Conservation (phyloP, 2,888 invertebrate species). For the Electrophaes corylata region DNA sequence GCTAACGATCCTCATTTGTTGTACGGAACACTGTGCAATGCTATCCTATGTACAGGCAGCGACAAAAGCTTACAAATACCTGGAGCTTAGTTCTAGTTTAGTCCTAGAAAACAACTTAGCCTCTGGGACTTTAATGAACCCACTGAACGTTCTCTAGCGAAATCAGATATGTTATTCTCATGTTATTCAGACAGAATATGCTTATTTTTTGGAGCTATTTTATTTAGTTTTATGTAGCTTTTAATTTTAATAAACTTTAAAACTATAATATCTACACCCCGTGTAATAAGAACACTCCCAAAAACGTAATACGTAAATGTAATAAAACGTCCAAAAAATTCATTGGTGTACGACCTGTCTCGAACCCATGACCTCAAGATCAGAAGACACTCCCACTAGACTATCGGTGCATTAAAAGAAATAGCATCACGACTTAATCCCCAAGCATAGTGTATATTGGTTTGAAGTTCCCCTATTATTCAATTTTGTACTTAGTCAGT, state of each 20-base stretch:
- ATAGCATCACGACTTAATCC: too few relatives aligned
- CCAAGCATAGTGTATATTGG: too few relatives aligned
- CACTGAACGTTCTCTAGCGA: background rate
- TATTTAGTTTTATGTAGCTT: background rate
- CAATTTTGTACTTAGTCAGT: background rate
- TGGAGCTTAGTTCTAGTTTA: constrained; percentile 6
- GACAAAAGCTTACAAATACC: constrained; percentile 25
- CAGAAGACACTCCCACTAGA: too few relatives aligned
- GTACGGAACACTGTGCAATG: constrained; percentile 28
- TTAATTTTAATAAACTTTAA: background rate
- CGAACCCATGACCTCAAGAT: too few relatives aligned
- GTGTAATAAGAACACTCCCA: too few relatives aligned
- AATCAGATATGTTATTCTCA: background rate
- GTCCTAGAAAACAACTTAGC: constrained; percentile 1
- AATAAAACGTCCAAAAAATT: too few relatives aligned
- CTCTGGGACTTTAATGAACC: background rate
- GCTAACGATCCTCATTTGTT: constrained; percentile 61
- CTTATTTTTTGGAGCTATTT: background rate
- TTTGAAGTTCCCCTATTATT: too few relatives aligned
- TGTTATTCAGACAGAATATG: background rate
- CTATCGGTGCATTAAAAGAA: too few relatives aligned
- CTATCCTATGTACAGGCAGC: constrained; percentile 31
- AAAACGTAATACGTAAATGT: too few relatives aligned
- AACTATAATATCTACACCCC: too few relatives aligned
- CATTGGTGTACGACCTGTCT: too few relatives aligned